Conservation (phyloP, 2,113 vertebrate genomes). For the Sander vitreus region DNA sequence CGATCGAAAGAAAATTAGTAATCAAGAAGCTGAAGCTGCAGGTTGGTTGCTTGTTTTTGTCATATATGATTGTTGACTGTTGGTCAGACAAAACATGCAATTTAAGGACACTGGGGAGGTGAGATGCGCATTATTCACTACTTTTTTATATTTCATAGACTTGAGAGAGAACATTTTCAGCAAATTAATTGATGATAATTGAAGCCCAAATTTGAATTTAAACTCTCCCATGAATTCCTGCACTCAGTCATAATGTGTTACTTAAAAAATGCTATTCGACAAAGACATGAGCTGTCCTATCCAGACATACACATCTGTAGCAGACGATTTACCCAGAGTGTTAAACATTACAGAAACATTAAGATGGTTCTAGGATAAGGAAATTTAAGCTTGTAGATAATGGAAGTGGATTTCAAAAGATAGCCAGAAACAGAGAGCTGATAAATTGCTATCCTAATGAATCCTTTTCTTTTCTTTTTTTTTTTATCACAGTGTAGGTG, state of each 20-base stretch:
- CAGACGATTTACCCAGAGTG: background rate
- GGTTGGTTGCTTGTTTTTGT: background rate
- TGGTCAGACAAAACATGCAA: background rate
- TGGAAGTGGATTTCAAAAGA: slow-evolving; percentile 1
- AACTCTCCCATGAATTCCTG: background rate
- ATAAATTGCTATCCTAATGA: slow-evolving; percentile 9
- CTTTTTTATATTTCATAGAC: background rate
- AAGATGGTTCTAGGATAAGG: background rate
- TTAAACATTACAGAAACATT: background rate
- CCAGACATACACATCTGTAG: background rate
- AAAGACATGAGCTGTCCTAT: background rate
- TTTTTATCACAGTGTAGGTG: slow-evolving; percentile 13
- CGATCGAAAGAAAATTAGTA: background rate
- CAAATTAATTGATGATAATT: background rate
- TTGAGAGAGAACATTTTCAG: background rate
- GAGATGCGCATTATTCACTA: no score
- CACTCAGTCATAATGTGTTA: background rate
- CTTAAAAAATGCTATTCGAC: background rate
- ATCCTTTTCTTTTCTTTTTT: background rate
- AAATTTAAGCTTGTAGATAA: slow-evolving; percentile 25
- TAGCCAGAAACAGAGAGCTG: slow-evolving; percentile 1
- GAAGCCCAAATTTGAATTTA: background rate
- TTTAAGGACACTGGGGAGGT: background rate
- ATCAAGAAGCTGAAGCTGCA: background rate
- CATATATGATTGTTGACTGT: background rate